phyloP scores from a whole-genome alignment of 1,140 invertebrate species.

The Zaprionus lachaisei region DNA sequence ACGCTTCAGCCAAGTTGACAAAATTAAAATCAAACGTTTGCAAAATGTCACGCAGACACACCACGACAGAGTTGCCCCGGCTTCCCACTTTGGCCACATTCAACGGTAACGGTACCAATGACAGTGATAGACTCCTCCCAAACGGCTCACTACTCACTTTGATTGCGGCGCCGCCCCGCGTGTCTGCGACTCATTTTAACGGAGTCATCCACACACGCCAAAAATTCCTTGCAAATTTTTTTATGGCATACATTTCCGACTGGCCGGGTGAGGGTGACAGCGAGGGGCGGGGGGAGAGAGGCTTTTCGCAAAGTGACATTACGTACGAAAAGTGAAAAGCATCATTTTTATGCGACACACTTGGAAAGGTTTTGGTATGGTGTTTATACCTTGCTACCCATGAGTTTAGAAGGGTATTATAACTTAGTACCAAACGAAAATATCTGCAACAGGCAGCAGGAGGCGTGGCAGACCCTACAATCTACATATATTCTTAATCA shows the following conservation, averaged over 20 bases:
- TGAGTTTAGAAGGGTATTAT: neutral
- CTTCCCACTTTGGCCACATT: neutral
- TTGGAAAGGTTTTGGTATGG: slow-evolving; percentile 41
- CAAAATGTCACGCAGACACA: slow-evolving; percentile 34
- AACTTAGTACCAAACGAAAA: too few species aligned
- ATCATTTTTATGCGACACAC: slow-evolving; percentile 48
- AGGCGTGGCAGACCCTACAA: too few species aligned
- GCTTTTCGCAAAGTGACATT: slow-evolving; percentile 31
- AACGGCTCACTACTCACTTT: slow-evolving; percentile 43
- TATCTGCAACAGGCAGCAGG: too few species aligned
- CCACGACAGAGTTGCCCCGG: neutral
- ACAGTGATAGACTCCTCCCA: slow-evolving; percentile 34
- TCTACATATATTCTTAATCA: too few species aligned
- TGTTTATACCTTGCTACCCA: neutral
- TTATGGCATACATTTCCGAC: slow-evolving; percentile 17
- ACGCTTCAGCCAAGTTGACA: slow-evolving; percentile 40
- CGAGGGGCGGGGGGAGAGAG: neutral
- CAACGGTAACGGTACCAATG: slow-evolving; percentile 29
- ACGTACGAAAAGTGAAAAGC: slow-evolving; percentile 39
- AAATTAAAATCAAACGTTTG: slow-evolving; percentile 52
- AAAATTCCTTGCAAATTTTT: slow-evolving; percentile 26
- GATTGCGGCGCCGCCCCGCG: slow-evolving; percentile 36
- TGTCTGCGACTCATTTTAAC: slow-evolving; percentile 15
- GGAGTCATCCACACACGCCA: slow-evolving; percentile 20
- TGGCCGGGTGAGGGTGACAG: neutral